These are phyloP conservation scores for Amblyteles armatorius DNA, from an alignment of 2,888 invertebrate species.

Conservation along the genomic window DNA sequence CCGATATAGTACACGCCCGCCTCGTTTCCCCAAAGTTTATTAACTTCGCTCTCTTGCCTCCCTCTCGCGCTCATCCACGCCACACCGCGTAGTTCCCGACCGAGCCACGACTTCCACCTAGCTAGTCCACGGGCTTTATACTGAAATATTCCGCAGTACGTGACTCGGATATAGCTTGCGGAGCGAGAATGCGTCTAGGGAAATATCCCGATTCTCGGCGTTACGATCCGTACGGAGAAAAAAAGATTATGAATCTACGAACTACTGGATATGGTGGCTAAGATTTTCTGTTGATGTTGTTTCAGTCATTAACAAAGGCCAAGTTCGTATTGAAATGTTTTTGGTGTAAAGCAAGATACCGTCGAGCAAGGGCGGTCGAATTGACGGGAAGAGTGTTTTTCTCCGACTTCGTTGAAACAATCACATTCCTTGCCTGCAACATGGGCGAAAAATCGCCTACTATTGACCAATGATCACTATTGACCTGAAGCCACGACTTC, in stretches of 20 bases:
- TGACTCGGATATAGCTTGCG: slow-evolving; percentile 51
- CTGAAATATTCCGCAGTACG: slow-evolving; percentile 64
- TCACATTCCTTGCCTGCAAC: too few species aligned
- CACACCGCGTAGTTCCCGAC: slow-evolving; percentile 48
- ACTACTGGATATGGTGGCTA: not conserved
- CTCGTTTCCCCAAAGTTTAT: slow-evolving; percentile 74
- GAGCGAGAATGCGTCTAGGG: slow-evolving; percentile 55
- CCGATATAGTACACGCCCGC: slow-evolving; percentile 55
- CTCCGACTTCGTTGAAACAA: too few species aligned
- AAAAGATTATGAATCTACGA: slow-evolving; percentile 36
- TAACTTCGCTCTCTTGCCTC: slow-evolving; percentile 67
- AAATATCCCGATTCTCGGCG: slow-evolving; percentile 55
- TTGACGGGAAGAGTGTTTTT: too few species aligned
- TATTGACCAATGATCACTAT: too few species aligned
- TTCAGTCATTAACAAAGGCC: slow-evolving; percentile 98
- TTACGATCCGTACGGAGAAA: slow-evolving; percentile 2
- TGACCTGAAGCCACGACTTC: slow-evolving; percentile 41
- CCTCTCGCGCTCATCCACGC: slow-evolving; percentile 56
- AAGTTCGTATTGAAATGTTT: too few species aligned
- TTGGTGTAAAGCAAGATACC: too few species aligned
- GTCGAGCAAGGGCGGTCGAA: too few species aligned
- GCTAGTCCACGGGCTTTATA: slow-evolving; percentile 55
- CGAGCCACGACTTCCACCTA: slow-evolving; percentile 51
- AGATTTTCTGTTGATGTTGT: slow-evolving; percentile 68
- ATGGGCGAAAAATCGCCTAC: too few species aligned